Evolutionary conservation across 2,888 invertebrate genomes (phyloP).

Genomic region (Eumerus sabulonum): DNA sequence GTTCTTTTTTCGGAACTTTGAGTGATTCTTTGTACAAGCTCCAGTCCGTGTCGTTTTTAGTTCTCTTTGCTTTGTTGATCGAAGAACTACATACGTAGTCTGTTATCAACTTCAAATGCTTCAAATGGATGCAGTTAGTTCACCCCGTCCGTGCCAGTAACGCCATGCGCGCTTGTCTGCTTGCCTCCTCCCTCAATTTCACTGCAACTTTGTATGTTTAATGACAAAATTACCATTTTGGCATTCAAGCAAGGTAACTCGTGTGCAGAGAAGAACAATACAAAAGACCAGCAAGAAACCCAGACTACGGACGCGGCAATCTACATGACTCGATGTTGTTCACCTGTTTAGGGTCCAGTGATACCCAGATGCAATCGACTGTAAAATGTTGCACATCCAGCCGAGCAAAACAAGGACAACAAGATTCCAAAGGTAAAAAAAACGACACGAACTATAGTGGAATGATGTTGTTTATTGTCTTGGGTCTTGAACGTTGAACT

Average conservation of each 20-base stretch:
- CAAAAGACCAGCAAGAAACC: background rate
- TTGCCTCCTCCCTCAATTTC: background rate
- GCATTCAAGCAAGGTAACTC: background rate
- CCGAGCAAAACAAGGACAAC: background rate
- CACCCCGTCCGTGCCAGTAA: no score
- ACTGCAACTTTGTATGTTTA: conserved; percentile 3
- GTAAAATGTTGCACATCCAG: background rate
- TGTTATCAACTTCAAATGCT: no score
- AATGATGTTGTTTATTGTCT: conserved; percentile 5
- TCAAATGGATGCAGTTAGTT: no score
- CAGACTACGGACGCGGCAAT: background rate
- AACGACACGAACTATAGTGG: conserved; percentile 2
- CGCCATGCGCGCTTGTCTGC: background rate
- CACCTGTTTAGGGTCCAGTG: conserved; percentile 1
- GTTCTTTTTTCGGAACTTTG: no score
- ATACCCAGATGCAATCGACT: conserved; percentile 8
- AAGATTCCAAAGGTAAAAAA: background rate
- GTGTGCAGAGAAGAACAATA: background rate
- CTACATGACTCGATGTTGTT: background rate
- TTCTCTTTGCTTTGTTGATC: no score
- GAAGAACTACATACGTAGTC: no score
- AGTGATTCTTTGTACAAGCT: no score
- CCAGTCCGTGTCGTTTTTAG: no score
- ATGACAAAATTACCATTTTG: background rate
- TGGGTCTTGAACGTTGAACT: conserved; percentile 7